A percentile compares a stretch with the other conserved stretches of the same genome.
These are phyloP conservation scores for Plecturocebus donacophilus DNA, from an alignment of 2,113 vertebrate species.

Conservation along the genomic window DNA sequence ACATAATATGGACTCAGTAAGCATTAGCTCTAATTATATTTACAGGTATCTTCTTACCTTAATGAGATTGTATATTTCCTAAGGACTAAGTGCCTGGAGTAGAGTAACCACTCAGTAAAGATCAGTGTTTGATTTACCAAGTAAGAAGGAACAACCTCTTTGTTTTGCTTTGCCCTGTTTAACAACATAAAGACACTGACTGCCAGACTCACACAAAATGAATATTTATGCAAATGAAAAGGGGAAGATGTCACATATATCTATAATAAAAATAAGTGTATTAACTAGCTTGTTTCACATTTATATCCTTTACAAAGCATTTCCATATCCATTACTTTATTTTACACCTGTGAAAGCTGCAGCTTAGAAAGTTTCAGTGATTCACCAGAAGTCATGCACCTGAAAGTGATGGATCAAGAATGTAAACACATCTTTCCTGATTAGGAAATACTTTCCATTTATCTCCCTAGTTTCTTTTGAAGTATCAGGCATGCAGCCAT, in stretches of 20 bases:
- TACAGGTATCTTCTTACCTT: not conserved
- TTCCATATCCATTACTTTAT: not conserved
- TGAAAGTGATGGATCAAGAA: not conserved
- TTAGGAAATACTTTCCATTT: not conserved
- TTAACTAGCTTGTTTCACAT: not conserved
- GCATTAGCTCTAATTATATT: not conserved
- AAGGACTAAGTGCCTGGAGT: not conserved
- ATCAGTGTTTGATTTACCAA: not conserved
- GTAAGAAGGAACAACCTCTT: not conserved
- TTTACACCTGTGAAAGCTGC: not conserved
- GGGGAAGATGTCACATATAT: not conserved
- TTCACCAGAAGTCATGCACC: not conserved
- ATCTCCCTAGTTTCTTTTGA: not conserved
- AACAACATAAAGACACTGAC: not conserved
- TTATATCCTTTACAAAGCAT: not conserved
- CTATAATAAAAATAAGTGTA: not conserved
- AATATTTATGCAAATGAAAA: not conserved
- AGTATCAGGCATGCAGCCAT: not conserved
- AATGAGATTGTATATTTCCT: not conserved
- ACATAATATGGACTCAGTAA: not conserved
- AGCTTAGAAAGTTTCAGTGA: not conserved
- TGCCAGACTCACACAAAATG: not conserved
- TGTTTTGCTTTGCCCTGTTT: not conserved
- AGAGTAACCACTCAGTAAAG: not conserved
- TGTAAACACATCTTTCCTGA: not conserved